A percentile compares a stretch with the other conserved stretches of the same genome.
These are phyloP conservation scores for Lethenteron camtschaticum DNA, from an alignment of 2,113 vertebrate species.

Conservation along the genomic window DNA sequence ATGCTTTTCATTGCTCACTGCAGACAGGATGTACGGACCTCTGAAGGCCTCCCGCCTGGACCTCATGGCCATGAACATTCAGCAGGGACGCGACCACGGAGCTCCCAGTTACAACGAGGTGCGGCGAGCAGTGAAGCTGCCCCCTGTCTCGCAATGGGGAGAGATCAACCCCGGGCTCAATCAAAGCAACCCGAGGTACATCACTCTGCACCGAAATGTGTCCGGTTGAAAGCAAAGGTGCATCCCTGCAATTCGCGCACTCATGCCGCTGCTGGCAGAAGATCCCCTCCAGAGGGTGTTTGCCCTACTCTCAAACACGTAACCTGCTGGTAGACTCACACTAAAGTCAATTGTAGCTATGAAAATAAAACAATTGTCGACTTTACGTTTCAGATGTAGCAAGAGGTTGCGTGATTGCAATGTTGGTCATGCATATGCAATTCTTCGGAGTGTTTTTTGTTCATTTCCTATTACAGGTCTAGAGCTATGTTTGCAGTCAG, in stretches of 20 bases:
- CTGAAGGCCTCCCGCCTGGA: conserved; percentile 49
- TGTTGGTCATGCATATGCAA: no score
- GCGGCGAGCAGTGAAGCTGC: conserved; percentile 26
- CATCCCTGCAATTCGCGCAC: not conserved
- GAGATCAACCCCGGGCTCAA: conserved; percentile 25
- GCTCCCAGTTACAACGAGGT: conserved; percentile 42
- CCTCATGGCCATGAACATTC: conserved; percentile 44
- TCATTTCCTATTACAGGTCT: no score
- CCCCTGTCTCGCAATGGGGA: conserved; percentile 25
- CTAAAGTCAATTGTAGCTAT: no score
- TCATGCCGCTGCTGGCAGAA: no score
- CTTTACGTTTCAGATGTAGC: no score
- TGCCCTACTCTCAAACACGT: no score
- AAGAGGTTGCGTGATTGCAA: no score
- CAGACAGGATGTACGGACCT: conserved; percentile 82
- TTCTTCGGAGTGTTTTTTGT: no score
- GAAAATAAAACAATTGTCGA: no score
- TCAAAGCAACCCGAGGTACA: conserved; percentile 6
- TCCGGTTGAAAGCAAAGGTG: not conserved
- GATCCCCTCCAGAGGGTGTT: no score
- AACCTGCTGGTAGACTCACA: no score
- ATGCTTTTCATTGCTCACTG: not conserved
- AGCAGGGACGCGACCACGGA: conserved; percentile 61
- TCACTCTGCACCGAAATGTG: not conserved
- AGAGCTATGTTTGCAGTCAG: no score